Base-by-base conservation (phyloP, 2,888 invertebrate genomes). In the Ceramica pisi region DNA sequence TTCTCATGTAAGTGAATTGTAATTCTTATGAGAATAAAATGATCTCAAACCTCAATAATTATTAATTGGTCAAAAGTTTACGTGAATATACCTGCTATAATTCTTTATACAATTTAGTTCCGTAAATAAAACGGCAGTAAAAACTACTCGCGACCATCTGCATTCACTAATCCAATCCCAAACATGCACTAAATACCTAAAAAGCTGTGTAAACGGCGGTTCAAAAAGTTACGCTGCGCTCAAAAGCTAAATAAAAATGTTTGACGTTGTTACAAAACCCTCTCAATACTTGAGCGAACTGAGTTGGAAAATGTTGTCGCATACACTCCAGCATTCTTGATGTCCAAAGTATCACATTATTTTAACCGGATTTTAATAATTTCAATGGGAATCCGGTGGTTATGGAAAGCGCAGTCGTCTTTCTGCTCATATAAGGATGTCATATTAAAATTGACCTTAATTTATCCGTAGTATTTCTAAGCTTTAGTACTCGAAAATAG, bases 231-330 rank as follows among this genome's bases (percentile, higher is more conserved):
- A 35, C 53, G 48, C 65, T 69, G 50, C 46, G 57, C 53, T 55
- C 64, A 70, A 76, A 78, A 70, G 65, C 65, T 63, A 59, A 81
- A 78, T 81, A 62, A 81, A 78, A 76, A 81, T 77, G 60, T 64
- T 81, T 68, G 51, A 69, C 46, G 63, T 69, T 77, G 69, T 78
- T 76, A 63, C 51, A 64, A 64, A 46, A 68, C 63, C 57, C 80
- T 75, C 55, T 56, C 69, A 80, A 63, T 63, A 75, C 44, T 76
- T 76, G 57, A 51, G 55, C 55, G 51, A 31, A 46, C 68, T 56
- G 55, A 68, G 63, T 69, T 48, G 75, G 80, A 66, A 76, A 76
- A 67, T 79, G 41, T 71, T 78, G 72, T 59, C 48, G 80, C 63
- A 73, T 59, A 73, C 46, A 73, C 41, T 73, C 48, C 48, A 53